Evolutionary conservation across 92 coral and sea anemone species (phyloP).

Genomic region (Umimayanthus kanabou): DNA sequence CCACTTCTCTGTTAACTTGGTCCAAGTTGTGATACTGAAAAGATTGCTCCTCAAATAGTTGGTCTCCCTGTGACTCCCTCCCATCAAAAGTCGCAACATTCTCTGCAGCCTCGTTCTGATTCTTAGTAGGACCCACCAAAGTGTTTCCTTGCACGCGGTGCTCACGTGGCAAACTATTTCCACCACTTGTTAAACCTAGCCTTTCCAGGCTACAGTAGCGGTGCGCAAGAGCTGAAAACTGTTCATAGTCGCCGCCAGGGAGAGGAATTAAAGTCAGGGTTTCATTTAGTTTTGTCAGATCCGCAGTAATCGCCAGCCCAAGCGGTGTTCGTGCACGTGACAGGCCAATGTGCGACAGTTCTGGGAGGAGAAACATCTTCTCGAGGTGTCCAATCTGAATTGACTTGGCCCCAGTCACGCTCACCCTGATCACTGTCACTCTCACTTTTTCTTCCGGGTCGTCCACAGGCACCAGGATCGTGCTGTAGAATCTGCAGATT

Average conservation of each 20-base stretch:
- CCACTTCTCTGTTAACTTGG: conserved; percentile 3
- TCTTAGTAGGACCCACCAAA: background rate
- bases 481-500: conserved; percentile 63
- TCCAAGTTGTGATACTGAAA: conserved; percentile 9
- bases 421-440: conserved; percentile 62
- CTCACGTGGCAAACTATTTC: conserved; percentile 26
- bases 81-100: background rate
- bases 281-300: conserved; percentile 47
- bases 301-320: conserved; percentile 60
- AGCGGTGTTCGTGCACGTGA: conserved; percentile 42
- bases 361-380: conserved; percentile 48
- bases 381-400: conserved; percentile 60
- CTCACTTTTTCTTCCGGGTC: conserved; percentile 58
- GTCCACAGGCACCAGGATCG: conserved; percentile 63
- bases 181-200: conserved; percentile 39
- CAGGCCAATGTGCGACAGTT: conserved; percentile 50
- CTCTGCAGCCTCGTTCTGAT: conserved; percentile 7
- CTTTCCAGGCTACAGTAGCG: conserved; percentile 71
- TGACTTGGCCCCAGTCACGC: conserved; percentile 42
- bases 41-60: background rate
- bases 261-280: conserved; percentile 65
- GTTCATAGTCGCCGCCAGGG: conserved; percentile 68
- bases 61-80: background rate
- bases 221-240: conserved; percentile 45
- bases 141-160: background rate